Percentiles rank a stretch among this genome's conserved stretches.
phyloP scores from a whole-genome alignment of 2,888 invertebrate genomes.

The Drosophila subquinaria region DNA sequence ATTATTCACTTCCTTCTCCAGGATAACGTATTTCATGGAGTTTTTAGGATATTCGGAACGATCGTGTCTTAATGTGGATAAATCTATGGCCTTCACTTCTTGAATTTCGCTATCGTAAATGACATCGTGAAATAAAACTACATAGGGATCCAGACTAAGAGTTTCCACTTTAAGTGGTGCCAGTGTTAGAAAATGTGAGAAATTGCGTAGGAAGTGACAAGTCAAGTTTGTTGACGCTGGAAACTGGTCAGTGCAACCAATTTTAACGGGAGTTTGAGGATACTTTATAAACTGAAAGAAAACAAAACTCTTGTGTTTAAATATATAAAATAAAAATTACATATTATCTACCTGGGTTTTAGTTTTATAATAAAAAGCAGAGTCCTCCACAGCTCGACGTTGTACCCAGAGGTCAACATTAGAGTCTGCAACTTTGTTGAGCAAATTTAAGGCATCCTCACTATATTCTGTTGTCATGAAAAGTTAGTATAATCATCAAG shows the following conservation, averaged over 20 bases:
- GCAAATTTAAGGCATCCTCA: slow-evolving; percentile 5
- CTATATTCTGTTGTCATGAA: slow-evolving; percentile 4
- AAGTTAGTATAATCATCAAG: background rate
- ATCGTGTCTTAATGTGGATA: slow-evolving; percentile 10
- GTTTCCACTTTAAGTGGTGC: slow-evolving; percentile 46
- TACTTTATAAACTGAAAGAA: background rate
- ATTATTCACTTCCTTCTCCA: slow-evolving; percentile 3
- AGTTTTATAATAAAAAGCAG: background rate
- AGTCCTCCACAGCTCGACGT: background rate
- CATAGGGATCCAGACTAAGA: slow-evolving; percentile 17
- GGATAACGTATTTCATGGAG: slow-evolving; percentile 9
- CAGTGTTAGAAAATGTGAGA: slow-evolving; percentile 10
- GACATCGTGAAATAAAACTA: slow-evolving; percentile 36
- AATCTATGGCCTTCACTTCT: slow-evolving; percentile 10
- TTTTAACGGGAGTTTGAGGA: background rate
- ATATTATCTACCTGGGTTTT: background rate
- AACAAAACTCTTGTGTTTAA: background rate
- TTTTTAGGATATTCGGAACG: background rate
- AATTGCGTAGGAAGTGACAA: slow-evolving; percentile 17
- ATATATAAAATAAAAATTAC: background rate
- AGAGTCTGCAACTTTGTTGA: slow-evolving; percentile 23
- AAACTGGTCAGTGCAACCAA: slow-evolving; percentile 12
- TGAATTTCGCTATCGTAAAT: slow-evolving; percentile 41
- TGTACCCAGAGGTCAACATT: slow-evolving; percentile 31
- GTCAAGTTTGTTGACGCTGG: background rate